Conservation (phyloP, 2,888 invertebrate species). For the Drosophila melanocephala region DNA sequence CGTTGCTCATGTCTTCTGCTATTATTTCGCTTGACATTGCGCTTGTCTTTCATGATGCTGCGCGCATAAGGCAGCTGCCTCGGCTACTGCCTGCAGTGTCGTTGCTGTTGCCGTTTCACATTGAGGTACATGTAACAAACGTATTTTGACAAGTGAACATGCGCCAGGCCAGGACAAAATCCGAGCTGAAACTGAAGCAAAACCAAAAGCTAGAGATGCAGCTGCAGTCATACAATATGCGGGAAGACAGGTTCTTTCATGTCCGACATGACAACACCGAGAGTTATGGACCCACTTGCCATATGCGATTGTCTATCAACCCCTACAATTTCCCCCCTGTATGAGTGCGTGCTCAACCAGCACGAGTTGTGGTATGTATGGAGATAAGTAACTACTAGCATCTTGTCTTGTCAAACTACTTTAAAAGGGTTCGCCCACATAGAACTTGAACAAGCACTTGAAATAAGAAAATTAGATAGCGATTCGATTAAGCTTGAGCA, state of each 20-base stretch:
- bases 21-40: conserved; percentile 77
- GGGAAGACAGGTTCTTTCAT: conserved; percentile 68
- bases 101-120: conserved; percentile 61
- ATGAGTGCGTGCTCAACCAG: conserved; percentile 4
- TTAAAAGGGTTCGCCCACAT: conserved; percentile 18
- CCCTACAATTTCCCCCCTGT: background rate
- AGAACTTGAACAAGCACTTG: conserved; percentile 8
- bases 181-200: conserved; percentile 24
- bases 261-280: conserved; percentile 74
- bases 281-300: conserved; percentile 75
- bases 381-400: conserved; percentile 31
- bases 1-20: conserved; percentile 67
- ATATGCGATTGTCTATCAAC: conserved; percentile 38
- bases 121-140: conserved; percentile 78
- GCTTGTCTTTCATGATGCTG: conserved; percentile 73
- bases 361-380: conserved; percentile 17
- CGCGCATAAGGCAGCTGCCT: conserved; percentile 73
- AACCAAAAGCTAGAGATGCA: conserved; percentile 8
- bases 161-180: conserved; percentile 57
- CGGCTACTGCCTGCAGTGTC: conserved; percentile 35
- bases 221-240: conserved; percentile 60
- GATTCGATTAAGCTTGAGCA: conserved; percentile 17
- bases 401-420: conserved; percentile 8
- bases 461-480: conserved; percentile 1
- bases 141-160: conserved; percentile 79